phyloP scores from a whole-genome alignment of 1,140 invertebrate species.

The Psix sp. region DNA sequence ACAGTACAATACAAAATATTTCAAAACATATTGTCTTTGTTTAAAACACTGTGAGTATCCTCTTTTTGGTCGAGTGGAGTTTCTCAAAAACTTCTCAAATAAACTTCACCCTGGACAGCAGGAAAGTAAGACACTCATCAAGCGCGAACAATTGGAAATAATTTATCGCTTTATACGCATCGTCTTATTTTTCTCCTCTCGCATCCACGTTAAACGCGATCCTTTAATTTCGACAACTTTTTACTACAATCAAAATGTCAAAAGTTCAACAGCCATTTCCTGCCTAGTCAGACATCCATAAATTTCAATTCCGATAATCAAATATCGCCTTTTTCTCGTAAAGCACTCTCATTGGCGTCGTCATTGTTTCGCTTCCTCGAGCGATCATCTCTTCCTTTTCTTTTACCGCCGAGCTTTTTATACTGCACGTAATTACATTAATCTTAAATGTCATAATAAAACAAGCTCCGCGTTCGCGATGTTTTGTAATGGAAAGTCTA shows the following conservation, averaged over 20 bases:
- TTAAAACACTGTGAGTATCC: too few species aligned
- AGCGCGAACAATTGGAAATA: slow-evolving; percentile 42
- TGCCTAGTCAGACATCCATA: slow-evolving; percentile 23
- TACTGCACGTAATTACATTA: slow-evolving; percentile 50
- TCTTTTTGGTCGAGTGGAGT: too few species aligned
- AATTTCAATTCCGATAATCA: slow-evolving; percentile 53
- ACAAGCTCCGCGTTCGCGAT: slow-evolving; percentile 30
- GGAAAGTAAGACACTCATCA: slow-evolving; percentile 41
- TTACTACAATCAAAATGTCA: slow-evolving; percentile 46
- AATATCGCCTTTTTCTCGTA: slow-evolving; percentile 42
- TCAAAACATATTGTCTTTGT: too few species aligned
- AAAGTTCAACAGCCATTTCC: slow-evolving; percentile 52
- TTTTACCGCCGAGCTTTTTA: slow-evolving; percentile 12
- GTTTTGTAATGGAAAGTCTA: slow-evolving; percentile 57
- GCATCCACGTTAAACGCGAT: slow-evolving; percentile 9
- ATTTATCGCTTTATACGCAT: slow-evolving; percentile 39
- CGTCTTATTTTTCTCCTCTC: neutral
- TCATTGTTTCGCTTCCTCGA: slow-evolving; percentile 55
- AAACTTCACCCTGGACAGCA: too few species aligned
- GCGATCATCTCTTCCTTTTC: slow-evolving; percentile 19
- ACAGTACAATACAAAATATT: too few species aligned
- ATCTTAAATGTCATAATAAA: slow-evolving; percentile 58
- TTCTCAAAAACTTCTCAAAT: neutral
- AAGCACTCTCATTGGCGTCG: slow-evolving; percentile 43
- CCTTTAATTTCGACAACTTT: slow-evolving; percentile 52